Percentiles rank a stretch among this genome's conserved stretches.
Conservation (phyloP, 2,888 invertebrate genomes). For the Dinocampus coccinellae region DNA sequence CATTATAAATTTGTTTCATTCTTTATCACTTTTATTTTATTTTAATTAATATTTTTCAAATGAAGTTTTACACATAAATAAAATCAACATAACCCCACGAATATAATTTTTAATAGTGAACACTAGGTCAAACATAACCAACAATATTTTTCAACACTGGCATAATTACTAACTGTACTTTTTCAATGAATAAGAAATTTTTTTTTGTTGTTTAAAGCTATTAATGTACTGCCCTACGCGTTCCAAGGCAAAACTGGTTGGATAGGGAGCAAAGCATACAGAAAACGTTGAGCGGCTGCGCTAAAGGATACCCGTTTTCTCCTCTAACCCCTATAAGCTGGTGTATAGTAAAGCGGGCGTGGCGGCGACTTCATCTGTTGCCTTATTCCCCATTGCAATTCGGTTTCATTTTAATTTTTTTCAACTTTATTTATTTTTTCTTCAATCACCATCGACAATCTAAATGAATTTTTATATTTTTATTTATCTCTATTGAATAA, state of each 20-base stretch:
- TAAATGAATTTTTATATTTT: too few species aligned
- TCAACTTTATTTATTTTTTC: not conserved
- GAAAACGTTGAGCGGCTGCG: constrained; percentile 59
- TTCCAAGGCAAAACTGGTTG: constrained; percentile 67
- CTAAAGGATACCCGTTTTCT: constrained; percentile 49
- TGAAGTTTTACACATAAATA: not conserved
- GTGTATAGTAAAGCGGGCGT: constrained; percentile 61
- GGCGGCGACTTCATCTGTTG: constrained; percentile 53
- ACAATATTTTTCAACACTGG: not conserved
- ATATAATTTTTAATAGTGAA: not conserved
- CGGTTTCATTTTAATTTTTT: too few species aligned
- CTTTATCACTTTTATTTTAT: not conserved
- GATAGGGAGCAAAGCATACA: constrained; percentile 50
- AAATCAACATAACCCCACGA: not conserved
- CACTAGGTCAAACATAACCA: not conserved
- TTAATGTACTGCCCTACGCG: constrained; percentile 55
- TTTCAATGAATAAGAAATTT: constrained; percentile 29
- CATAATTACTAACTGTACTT: not conserved
- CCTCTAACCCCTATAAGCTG: constrained; percentile 39
- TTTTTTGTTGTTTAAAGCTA: constrained; percentile 57
- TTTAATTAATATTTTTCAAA: not conserved
- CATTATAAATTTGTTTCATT: not conserved
- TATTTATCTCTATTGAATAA: too few species aligned
- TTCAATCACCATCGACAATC: not conserved
- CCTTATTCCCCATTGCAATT: constrained; percentile 5